Evolutionary conservation across 2,888 invertebrate species (phyloP), one percentile per base, ranked within the genome.

Genomic region (Folsomia manolachei): DNA sequence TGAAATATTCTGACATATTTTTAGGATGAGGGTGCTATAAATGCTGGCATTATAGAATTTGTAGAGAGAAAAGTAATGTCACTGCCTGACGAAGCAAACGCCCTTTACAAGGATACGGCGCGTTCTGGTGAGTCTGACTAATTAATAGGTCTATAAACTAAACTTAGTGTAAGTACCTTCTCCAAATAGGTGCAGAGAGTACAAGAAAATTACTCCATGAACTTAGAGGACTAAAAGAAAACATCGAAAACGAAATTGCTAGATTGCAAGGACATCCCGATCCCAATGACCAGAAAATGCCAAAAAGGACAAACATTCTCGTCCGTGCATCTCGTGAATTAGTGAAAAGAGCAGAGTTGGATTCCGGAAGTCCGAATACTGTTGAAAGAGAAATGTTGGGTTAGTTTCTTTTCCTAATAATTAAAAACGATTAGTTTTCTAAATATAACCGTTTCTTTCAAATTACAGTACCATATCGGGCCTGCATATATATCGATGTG

Each of bases 401-500:
- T 39, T 4, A 39, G 39, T 39, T 39, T 39, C n/a, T n/a, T n/a
- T n/a, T n/a, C n/a, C n/a, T n/a, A n/a, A n/a, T n/a, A n/a, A n/a
- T n/a, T n/a, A n/a, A n/a, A n/a, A n/a, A n/a, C n/a, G n/a, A n/a
- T n/a, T n/a, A n/a, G n/a, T n/a, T n/a, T n/a, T n/a, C n/a, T n/a
- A 51, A 51, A 51, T 14, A 51, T 11, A 9, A 51, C 9, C 51
- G 9, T 14, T 51, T 51, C 14, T 11, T n/a, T 26, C 25, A 9
- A 7, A 19, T n/a, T 4, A 1, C 39, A 69, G 61, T 19, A 2
- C 61, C 69, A 19, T 19, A 26, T 19, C 27, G 25, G 23, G 27
- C 70, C 2, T 70, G 70, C 24, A 24, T 70, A n/a, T 65, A 39
- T 18, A 70, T 70, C 23, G 65, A 70, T 27, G 53, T 56, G 25